Evolutionary conservation across 2,113 vertebrate genomes (phyloP).

Genomic region (Tylochromis polylepis): DNA sequence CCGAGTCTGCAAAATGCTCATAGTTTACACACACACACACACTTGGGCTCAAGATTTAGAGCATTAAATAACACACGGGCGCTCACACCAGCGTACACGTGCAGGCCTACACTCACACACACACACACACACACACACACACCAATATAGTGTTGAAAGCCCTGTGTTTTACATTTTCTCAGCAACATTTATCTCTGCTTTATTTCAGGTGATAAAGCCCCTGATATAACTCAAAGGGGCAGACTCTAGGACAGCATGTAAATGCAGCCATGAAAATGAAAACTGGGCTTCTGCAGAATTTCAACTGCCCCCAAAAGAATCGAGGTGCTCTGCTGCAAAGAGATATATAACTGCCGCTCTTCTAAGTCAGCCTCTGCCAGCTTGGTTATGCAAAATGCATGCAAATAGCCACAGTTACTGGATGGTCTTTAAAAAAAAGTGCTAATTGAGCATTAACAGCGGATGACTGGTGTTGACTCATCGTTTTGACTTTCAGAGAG

Average conservation of each 20-base stretch:
- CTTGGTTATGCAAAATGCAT: slow-evolving; percentile 56
- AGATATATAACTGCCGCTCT: slow-evolving; percentile 39
- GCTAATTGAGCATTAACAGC: slow-evolving; percentile 46
- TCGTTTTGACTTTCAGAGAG: slow-evolving; percentile 24
- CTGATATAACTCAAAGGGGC: slow-evolving; percentile 48
- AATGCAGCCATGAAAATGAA: slow-evolving; percentile 65
- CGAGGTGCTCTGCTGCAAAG: slow-evolving; percentile 24
- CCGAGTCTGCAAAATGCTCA: slow-evolving; percentile 61
- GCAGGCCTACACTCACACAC: not conserved
- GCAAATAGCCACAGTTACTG: slow-evolving; percentile 46
- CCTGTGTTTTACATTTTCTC: slow-evolving; percentile 53
- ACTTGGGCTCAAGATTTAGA: not conserved
- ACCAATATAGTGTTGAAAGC: not conserved
- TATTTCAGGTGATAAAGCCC: slow-evolving; percentile 62
- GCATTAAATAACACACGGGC: not conserved
- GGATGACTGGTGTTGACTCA: slow-evolving; percentile 42
- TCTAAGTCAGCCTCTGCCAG: slow-evolving; percentile 25
- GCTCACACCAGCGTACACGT: not conserved
- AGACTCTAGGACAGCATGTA: slow-evolving; percentile 57
- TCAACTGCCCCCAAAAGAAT: slow-evolving; percentile 61
- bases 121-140: not conserved
- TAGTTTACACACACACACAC: slow-evolving; percentile 38
- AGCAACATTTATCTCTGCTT: slow-evolving; percentile 64
- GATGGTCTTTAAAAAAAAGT: slow-evolving; percentile 25
- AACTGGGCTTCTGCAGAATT: slow-evolving; percentile 50